Conservation (phyloP, 2,797 vertebrate species). For the Hippopotamyrus pictus region DNA sequence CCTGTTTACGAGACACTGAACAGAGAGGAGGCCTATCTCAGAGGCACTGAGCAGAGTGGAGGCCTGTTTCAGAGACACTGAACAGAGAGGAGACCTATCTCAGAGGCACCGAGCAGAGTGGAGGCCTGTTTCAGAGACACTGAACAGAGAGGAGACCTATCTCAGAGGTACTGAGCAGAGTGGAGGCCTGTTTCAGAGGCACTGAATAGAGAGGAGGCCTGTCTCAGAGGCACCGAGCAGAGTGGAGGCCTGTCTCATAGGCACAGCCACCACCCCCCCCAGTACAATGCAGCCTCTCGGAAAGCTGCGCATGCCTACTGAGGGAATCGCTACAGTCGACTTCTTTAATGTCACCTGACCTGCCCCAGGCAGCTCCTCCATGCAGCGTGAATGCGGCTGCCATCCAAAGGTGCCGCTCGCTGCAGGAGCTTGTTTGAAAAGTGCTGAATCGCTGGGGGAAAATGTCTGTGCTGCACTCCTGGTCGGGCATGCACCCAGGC, state of each 20-base stretch:
- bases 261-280: neutral
- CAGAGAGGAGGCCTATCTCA: neutral
- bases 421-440: slow-evolving; percentile 40
- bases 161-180: neutral
- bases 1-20: no score
- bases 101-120: neutral
- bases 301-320: neutral
- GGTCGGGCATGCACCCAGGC: neutral
- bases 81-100: neutral
- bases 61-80: neutral
- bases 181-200: no score
- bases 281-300: neutral
- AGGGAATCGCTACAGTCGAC: neutral
- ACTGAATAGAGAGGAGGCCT: neutral
- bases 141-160: neutral
- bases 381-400: slow-evolving; percentile 36
- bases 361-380: slow-evolving; percentile 22
- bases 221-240: neutral
- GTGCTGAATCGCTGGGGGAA: slow-evolving; percentile 54
- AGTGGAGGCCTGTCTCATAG: neutral
- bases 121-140: neutral
- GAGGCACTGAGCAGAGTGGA: neutral
- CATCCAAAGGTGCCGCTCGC: slow-evolving; percentile 33
- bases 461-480: slow-evolving; percentile 55
- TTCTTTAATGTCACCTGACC: slow-evolving; percentile 25